phyloP scores from a whole-genome alignment of 2,113 vertebrate species.

The Burhinus bistriatus region DNA sequence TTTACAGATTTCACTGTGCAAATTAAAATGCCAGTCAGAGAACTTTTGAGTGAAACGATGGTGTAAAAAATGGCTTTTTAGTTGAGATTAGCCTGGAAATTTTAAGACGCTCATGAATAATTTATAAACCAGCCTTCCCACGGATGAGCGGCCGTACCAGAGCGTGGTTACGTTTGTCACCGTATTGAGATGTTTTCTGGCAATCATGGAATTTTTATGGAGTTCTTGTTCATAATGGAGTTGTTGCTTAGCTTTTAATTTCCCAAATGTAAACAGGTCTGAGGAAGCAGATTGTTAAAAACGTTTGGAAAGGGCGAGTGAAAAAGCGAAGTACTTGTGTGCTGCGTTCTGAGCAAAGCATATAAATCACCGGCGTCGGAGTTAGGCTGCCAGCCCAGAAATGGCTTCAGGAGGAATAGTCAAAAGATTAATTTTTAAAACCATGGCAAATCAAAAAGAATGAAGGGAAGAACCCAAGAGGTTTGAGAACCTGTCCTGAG shows the following conservation, averaged over 20 bases:
- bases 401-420: neutral
- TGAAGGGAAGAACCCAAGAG: rapidly evolving
- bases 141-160: neutral
- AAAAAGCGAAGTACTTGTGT: neutral
- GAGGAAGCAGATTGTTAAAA: constrained; percentile 4
- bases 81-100: neutral
- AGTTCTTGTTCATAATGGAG: neutral
- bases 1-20: neutral
- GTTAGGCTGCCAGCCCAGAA: neutral
- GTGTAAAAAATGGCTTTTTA: neutral
- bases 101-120: constrained; percentile 7
- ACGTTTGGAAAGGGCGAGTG: neutral
- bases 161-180: neutral
- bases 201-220: neutral
- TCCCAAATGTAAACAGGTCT: constrained; percentile 13
- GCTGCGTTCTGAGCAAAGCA: neutral
- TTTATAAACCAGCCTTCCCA: neutral
- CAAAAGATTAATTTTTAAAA: neutral
- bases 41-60: neutral
- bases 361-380: rapidly evolving
- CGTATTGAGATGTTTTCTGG: neutral
- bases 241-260: constrained; percentile 17
- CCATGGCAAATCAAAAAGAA: neutral
- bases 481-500: neutral
- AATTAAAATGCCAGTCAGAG: neutral